phyloP scores from a whole-genome alignment of 2,888 invertebrate species.

The Micoletzkya japonica region DNA sequence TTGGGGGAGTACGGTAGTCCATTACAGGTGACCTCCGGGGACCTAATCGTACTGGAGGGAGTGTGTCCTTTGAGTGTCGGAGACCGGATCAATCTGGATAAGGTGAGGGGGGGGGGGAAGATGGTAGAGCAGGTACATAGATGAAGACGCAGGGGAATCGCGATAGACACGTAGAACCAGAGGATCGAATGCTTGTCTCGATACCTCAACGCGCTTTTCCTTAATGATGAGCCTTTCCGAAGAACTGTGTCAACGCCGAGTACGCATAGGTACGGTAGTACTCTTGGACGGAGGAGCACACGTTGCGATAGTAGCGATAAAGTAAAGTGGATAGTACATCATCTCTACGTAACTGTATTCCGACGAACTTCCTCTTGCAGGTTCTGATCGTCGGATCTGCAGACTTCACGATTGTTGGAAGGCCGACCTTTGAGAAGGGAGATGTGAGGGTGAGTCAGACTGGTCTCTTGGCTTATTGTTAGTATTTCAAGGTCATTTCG shows the following conservation, averaged over 20 bases:
- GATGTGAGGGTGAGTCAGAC: conserved; percentile 8
- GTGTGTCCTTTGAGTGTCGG: conserved; percentile 66
- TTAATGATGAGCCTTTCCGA: too few species aligned
- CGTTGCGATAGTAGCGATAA: background rate
- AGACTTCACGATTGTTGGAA: conserved; percentile 21
- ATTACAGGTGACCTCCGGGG: conserved; percentile 58
- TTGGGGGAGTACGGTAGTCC: too few species aligned
- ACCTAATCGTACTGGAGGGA: conserved; percentile 64
- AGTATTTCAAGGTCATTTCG: background rate
- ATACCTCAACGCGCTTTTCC: too few species aligned
- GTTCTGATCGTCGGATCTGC: conserved; percentile 22
- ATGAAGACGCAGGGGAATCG: background rate
- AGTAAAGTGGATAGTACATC: conserved; percentile 17
- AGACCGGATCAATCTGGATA: conserved; percentile 67
- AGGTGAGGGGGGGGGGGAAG: conserved; percentile 63
- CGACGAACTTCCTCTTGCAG: background rate
- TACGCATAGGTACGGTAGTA: background rate
- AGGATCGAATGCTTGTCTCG: too few species aligned
- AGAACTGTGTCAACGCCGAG: too few species aligned
- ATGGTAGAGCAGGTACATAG: too few species aligned
- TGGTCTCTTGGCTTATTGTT: too few species aligned
- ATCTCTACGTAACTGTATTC: background rate
- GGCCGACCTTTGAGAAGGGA: background rate
- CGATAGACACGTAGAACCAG: too few species aligned
- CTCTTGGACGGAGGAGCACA: background rate